Evolutionary conservation across 1,140 invertebrate species (phyloP), one percentile per base, ranked within the genome.

Genomic region (Wiebesia pumilae): DNA sequence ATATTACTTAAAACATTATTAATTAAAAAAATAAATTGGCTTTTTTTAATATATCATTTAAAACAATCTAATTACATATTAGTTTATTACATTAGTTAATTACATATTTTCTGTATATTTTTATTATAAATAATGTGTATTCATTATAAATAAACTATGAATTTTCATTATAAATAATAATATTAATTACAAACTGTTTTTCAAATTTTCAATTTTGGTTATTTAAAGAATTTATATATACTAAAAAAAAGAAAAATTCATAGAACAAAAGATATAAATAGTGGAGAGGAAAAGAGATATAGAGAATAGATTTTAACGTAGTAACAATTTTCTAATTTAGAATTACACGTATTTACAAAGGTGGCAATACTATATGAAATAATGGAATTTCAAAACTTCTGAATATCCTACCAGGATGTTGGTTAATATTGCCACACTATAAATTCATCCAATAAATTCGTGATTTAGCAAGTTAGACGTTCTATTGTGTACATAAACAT

Each of bases 371-470:
- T 58, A 10, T 40, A 71, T 81, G 65, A 67, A 47, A 33, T 81
- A 85, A 86, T 69, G 79, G 69, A 81, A 86, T 86, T 19, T 58
- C 51, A 65, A 81, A 86, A 81, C 67, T 86, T 86, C 33, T 30
- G 79, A 81, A 77, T 79, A 86, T 81, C 77, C 77, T 51, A 69
- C 65, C 33, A 40, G 38, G 69, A 75, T 86, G 38, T 65, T 81
- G 43, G 84, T 85, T 81, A 86, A 79, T 47, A 75, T 75, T 75
- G 69, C 79, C 35, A 40, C 35, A 81, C 79, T 81, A 67, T 67
- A 81, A 86, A 73, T 79, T 86, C 58, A 30, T 51, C 33, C 27
- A 71, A 75, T 81, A 69, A 86, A 86, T 86, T 40, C 38, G 30
- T 65, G 69, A 86, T 86, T 86, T 40, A 43, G 38, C 67, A 62